Evolutionary conservation across 2,797 vertebrate species (phyloP).

Genomic region (Gobio occitaniae): DNA sequence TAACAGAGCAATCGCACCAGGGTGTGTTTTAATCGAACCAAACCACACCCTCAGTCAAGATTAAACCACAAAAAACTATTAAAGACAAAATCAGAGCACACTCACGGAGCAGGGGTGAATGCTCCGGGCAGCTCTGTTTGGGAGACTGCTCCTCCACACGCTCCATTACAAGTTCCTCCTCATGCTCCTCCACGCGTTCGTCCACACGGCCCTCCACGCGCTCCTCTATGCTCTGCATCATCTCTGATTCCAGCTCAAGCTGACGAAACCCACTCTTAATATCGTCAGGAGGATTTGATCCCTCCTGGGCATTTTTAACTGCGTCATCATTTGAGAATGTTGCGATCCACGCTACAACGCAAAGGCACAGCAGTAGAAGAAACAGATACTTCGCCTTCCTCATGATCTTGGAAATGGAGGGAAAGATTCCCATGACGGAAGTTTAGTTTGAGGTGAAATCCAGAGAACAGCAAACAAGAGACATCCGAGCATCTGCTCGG

Average conservation of each 20-base stretch:
- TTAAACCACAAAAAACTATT: neutral
- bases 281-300: neutral
- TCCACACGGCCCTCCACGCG: conserved; percentile 1
- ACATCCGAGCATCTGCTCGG: conserved; percentile 42
- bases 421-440: conserved; percentile 78
- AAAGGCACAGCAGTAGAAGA: conserved; percentile 78
- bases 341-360: conserved; percentile 83
- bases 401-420: conserved; percentile 69
- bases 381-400: conserved; percentile 81
- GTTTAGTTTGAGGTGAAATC: conserved; percentile 28
- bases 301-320: conserved; percentile 50
- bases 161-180: no score
- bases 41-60: neutral
- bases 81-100: conserved; percentile 48
- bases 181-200: neutral
- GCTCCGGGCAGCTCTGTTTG: conserved; percentile 75
- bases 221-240: conserved; percentile 51
- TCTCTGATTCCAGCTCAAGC: conserved; percentile 21
- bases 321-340: conserved; percentile 74
- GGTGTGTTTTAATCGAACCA: no score
- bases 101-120: conserved; percentile 89
- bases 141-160: conserved; percentile 3
- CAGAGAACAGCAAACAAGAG: conserved; percentile 43
- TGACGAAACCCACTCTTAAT: neutral
- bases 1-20: no score